Evolutionary conservation across 2,113 vertebrate species (phyloP).

Genomic region (Hypanus sabinus): DNA sequence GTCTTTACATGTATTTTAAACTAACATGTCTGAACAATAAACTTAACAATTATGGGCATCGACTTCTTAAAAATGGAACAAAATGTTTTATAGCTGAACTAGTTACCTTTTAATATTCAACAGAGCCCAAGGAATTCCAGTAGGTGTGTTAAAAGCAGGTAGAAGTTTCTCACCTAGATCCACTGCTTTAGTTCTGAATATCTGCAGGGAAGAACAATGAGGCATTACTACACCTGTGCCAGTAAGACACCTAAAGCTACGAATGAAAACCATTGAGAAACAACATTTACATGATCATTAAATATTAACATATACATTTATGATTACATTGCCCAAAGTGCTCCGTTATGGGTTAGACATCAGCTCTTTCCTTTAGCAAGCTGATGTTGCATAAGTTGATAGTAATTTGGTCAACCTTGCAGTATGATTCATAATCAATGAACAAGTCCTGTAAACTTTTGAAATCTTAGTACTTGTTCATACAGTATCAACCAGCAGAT

Average conservation of each 20-base stretch:
- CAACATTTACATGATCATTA: neutral
- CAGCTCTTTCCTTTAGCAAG: neutral
- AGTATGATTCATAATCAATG: neutral
- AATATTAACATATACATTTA: neutral
- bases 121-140: constrained; percentile 94
- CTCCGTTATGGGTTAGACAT: neutral
- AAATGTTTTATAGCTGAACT: neutral
- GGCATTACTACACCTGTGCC: constrained; percentile 21
- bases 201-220: constrained; percentile 58
- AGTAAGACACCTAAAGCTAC: neutral
- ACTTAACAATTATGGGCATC: neutral
- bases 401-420: neutral
- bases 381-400: neutral
- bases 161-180: constrained; percentile 91
- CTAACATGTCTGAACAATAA: neutral
- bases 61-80: neutral
- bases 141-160: constrained; percentile 93
- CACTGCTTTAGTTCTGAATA: constrained; percentile 86
- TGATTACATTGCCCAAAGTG: neutral
- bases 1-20: neutral
- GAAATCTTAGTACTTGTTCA: neutral
- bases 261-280: neutral
- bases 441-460: neutral
- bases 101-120: constrained; percentile 94
- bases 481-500: neutral